A percentile compares a stretch with the other conserved stretches of the same genome.
Evolutionary conservation across 2,113 vertebrate genomes (phyloP).

Genomic region (Phylloscopus trochilus): DNA sequence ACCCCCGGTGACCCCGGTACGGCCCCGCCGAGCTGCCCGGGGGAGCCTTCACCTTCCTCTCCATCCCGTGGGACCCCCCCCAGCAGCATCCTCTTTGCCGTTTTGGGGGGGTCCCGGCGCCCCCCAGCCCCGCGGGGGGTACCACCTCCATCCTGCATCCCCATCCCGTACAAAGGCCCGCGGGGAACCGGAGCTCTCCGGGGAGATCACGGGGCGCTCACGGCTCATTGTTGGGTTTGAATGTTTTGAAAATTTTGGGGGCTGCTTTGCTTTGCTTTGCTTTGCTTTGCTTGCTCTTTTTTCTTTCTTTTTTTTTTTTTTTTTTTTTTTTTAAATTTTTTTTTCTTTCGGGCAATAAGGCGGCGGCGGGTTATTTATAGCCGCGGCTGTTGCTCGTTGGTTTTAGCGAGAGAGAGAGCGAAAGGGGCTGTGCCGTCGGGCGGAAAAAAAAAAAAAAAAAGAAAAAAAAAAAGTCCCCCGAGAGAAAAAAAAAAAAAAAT

Average conservation of each 20-base stretch:
- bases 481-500: too few relatives aligned
- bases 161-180: background rate
- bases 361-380: constrained; percentile 24
- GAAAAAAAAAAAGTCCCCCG: background rate
- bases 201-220: background rate
- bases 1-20: too few relatives aligned
- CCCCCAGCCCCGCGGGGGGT: background rate
- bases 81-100: too few relatives aligned
- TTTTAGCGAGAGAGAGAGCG: background rate
- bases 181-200: background rate
- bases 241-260: background rate
- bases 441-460: background rate
- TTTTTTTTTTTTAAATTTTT: too few relatives aligned
- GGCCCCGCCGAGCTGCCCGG: too few relatives aligned
- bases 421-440: background rate
- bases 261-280: too few relatives aligned
- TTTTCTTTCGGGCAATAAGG: background rate
- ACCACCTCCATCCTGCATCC: background rate
- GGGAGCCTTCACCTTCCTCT: too few relatives aligned
- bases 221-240: background rate
- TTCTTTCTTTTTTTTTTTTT: background rate
- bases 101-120: background rate
- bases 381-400: background rate
- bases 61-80: background rate
- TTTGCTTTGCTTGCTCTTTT: too few relatives aligned